Percentiles rank a stretch among this genome's conserved stretches.
phyloP scores from a whole-genome alignment of 2,113 vertebrate genomes.

The Scortum barcoo region DNA sequence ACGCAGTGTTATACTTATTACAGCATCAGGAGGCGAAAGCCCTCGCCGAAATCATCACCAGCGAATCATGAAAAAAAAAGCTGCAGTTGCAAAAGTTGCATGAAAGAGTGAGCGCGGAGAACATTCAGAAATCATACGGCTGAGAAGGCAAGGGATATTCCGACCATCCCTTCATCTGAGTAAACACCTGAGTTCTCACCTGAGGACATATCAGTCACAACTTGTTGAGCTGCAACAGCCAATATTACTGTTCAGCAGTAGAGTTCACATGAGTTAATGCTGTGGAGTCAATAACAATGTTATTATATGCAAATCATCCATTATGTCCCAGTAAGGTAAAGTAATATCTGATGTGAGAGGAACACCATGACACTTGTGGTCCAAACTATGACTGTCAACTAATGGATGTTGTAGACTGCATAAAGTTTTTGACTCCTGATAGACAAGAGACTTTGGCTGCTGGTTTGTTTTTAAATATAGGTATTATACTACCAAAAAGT shows the following conservation, averaged over 20 bases:
- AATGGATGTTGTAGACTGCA: not conserved
- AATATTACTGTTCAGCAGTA: not conserved
- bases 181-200: not conserved
- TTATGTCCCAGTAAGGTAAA: not conserved
- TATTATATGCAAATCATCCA: not conserved
- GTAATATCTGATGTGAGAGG: not conserved
- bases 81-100: not conserved
- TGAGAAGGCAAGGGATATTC: not conserved
- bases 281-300: not conserved
- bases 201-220: not conserved
- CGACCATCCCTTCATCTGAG: not conserved
- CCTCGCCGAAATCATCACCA: not conserved
- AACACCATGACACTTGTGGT: not conserved
- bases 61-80: not conserved
- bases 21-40: fast-evolving
- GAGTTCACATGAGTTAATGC: not conserved
- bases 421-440: not conserved
- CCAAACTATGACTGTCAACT: not conserved
- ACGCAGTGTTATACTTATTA: slow-evolving; percentile 13
- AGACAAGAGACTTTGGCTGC: not conserved
- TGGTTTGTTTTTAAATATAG: not conserved
- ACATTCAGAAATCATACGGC: not conserved
- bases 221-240: not conserved
- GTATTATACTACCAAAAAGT: not conserved
- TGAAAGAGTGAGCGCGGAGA: not conserved